Evolutionary conservation across 2,888 invertebrate species (phyloP), one percentile per base, ranked within the genome.

Genomic region (Coelinius sp.): DNA sequence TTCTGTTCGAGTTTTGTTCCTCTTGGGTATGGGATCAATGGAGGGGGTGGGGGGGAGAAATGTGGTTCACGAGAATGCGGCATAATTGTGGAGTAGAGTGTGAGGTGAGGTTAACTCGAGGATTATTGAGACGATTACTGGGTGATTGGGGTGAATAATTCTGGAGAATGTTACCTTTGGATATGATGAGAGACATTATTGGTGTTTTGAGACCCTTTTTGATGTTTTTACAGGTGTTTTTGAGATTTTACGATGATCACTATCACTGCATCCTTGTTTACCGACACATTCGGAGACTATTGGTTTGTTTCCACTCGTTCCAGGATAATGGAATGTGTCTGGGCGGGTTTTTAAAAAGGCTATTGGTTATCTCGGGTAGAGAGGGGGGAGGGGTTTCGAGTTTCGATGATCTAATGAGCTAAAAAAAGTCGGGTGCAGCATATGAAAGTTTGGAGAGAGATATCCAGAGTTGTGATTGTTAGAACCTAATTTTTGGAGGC

Each of bases 1-100:
- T 56, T 62, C 68, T 64, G 71, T 73, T 74, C 68, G 70, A 70
- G 49, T 24, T 62, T 44, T 10, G 63, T 59, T 65, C 41, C 66
- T 56, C 12, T n/a, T n/a, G n/a, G n/a, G n/a, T n/a, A n/a, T n/a
- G n/a, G n/a, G n/a, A n/a, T n/a, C n/a, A n/a, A n/a, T n/a, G n/a
- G n/a, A 65, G 31, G 25, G 56, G 35, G 53, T 27, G 41, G 20
- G 10, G 25, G 35, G 22, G 35, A 12, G 35, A 22, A 24, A 14
- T 49, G 63, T 3, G 12, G 5, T 44, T n/a, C 68, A 56, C 44
- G 49, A 35, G 5, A 46, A 25, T 38, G 62, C 52, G 46, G 49
- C 49, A 20, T 2, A 24, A 22, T 31, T 24, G n/a, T 6, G 24
- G 7, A 46, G 35, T n/a, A n/a, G n/a, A n/a, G n/a, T n/a, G 46